Evolutionary conservation across 1,140 invertebrate genomes (phyloP), one percentile per base, ranked within the genome.

Genomic region (Drosophila malerkotliana): DNA sequence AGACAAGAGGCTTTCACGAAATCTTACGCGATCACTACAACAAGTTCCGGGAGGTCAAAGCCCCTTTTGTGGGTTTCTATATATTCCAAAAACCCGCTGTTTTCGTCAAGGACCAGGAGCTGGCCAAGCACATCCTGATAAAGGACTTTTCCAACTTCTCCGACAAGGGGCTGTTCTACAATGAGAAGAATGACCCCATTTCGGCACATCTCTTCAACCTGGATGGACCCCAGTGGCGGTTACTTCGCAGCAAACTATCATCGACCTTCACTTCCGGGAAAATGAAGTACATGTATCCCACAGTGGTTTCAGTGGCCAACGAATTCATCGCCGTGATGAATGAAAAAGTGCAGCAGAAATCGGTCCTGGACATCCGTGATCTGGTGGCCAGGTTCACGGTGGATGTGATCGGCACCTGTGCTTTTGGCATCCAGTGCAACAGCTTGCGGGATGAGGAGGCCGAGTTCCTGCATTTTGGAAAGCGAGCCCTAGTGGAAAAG

Each of bases 341-440:
- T 2, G 62, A 79, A 3, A 60, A 69, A 37, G 47, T 32, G 5
- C 5, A 21, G 1, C 30, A 66, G 12, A 67, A 58, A 3, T 7
- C 59, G 0, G 39, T 66, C 1, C 10, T 83, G 5, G 90, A 91
- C 3, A 68, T 91, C 12, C 77, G 69, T 2, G 88, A 91, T 4
- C 48, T 92, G 15, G 34, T 88, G 45, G 79, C 77, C 3, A 53
- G 90, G 15, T 92, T 84, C 12, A 91, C 91, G 1, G 81, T 82
- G 0, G 91, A 92, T 62, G 78, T 91, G 0, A 94, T 95, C 12
- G 94, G 93, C 0, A 93, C 92, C 26, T 93, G 94, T 24, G 94
- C 94, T 3, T 95, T 95, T 76, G 95, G 95, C 0, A 92, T 95
- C 2, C 92, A 94, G 32, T 93, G 93, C 67, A 93, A 94, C 59